Evolutionary conservation across 2,888 invertebrate species (phyloP), one percentile per base, ranked within the genome.

Genomic region (Aleiodes alternator): DNA sequence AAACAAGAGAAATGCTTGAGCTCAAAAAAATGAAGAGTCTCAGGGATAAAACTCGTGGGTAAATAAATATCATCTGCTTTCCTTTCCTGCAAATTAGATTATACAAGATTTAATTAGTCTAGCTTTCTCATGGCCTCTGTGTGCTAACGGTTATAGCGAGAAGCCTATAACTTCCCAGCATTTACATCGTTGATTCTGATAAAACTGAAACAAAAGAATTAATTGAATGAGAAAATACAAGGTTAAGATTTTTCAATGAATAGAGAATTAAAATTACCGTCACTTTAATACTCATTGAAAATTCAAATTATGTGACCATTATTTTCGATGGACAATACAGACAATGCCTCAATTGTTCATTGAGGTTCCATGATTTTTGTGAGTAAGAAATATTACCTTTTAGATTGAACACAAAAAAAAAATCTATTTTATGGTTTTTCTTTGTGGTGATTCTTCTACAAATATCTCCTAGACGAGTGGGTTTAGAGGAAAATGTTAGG

Each of bases 21-120:
- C 4, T 14, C 34, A 5, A 38, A 31, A 38, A 34, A 29, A 59
- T 59, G 59, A 34, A 34, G 59, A 43, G 34, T 59, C 12, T 12
- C 5, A 34, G 59, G 31, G 59, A 59, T 31, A 59, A 38, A 59
- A 38, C 14, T 38, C n/a, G 3, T 57, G 59, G 59, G 59, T 34
- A 38, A 4, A 12, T 59, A 34, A 14, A 57, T 31, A 38, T 57
- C 75, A 72, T 69, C 55, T 75, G 69, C 75, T 73, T 78, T 79
- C 76, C 71, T 72, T 78, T 74, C 76, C 78, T 73, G 69, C 70
- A 73, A 74, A 75, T 73, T 61, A 70, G 66, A 70, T 73, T 78
- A 64, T 76, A 78, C 79, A 82, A 78, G 82, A 84, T 85, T 85
- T 85, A 85, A 85, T 85, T 84, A 85, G 84, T 79, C 77, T 79